Base-by-base conservation (phyloP, 2,797 vertebrate genomes). In the Cuniculus paca region DNA sequence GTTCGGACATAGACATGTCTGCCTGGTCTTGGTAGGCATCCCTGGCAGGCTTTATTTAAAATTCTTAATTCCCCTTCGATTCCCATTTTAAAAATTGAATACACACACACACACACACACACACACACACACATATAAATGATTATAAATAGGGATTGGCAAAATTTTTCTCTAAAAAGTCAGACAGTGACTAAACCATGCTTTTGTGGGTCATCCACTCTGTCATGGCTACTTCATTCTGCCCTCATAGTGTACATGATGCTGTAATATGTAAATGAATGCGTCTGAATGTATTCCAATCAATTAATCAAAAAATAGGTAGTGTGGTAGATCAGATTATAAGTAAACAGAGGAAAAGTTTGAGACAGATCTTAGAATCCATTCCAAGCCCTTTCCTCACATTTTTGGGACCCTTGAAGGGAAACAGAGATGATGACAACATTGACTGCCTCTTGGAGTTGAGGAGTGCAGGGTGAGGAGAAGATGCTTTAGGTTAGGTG, bases 321-420 rank as follows among this genome's bases (percentile, higher is more conserved):
- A n/a, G 12, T 52, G 9, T 75, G 17, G n/a, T n/a, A 12, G 45
- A 77, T 82, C 48, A 50, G 16, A 88, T 88, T 93, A 36, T 82
- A 78, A 89, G n/a, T 50, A 86, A 91, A 70, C 5, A 26, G 78
- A 96, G 16, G 28, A 31, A 68, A 94, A 72, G 80, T n/a, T 50
- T 94, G 17, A 89, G 80, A n/a, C 45, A 83, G 70, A 81, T 86
- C 31, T 80, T 95, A 58, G 45, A 42, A 22, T 81, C 39, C 19
- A 83, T 85, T 85, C 20, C 3, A 86, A 87, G 54, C 10, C 36
- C 14, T 81, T 84, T 65, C 22, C 22, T 83, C 22, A 48, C 6
- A 63, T 79, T 22, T 94, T 83, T 79, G 28, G 36, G 19, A 60
- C 80, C 28, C 22, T 56, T 5, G 48, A n/a, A 81, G 34, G 50